Percentiles rank a stretch among this genome's conserved stretches.
Conservation (phyloP, 2,797 vertebrate genomes). For the Rhynchonycteris naso region DNA sequence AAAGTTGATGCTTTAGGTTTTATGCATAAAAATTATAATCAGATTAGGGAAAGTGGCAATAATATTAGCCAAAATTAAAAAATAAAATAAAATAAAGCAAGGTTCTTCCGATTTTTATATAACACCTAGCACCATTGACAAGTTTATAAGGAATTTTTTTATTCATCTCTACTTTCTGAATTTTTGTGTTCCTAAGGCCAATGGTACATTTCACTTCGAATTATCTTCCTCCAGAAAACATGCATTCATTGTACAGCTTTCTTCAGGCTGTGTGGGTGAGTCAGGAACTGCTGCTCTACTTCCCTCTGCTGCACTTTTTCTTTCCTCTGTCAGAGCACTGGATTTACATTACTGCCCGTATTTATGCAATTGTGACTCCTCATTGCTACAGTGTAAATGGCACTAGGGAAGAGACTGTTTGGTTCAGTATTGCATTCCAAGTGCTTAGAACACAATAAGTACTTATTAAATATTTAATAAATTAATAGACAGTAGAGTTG, state of each 20-base stretch:
- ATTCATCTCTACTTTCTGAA: slow-evolving; percentile 25
- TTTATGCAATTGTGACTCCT: not conserved
- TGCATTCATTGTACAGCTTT: not conserved
- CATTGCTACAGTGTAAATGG: not conserved
- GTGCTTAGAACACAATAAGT: not conserved
- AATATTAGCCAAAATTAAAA: slow-evolving; percentile 4
- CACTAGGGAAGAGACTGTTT: not conserved
- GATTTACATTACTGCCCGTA: not conserved
- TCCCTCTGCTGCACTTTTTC: not conserved
- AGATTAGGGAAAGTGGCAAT: not conserved
- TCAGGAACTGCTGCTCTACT: not conserved
- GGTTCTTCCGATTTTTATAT: slow-evolving; percentile 36
- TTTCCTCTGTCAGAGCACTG: not conserved
- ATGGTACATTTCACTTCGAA: not conserved
- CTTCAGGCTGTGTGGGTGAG: not conserved
- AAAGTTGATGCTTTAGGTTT: slow-evolving; percentile 39
- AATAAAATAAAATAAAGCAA: not conserved
- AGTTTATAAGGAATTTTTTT: not conserved
- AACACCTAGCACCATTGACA: not conserved
- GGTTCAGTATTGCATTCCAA: slow-evolving; percentile 14
- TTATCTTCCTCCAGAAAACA: not conserved
- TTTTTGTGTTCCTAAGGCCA: not conserved
- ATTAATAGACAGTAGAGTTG: not conserved
- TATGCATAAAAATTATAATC: not conserved
- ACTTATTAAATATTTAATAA: slow-evolving; percentile 44